Evolutionary conservation across 2,888 invertebrate species (phyloP), one percentile per base, ranked within the genome.

Genomic region (Leucoptera coffeella): DNA sequence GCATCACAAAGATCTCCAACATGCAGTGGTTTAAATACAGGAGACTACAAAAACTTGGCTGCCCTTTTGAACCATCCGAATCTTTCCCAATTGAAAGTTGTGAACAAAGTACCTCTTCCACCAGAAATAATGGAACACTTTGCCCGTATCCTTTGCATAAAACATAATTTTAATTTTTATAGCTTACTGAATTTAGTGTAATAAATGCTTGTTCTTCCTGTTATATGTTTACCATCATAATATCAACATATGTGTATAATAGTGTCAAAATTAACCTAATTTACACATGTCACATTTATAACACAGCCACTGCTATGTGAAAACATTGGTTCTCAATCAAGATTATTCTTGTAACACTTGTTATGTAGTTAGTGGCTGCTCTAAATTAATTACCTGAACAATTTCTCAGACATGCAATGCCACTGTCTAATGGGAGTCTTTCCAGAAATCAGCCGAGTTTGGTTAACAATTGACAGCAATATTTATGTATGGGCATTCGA

Each of bases 401-500:
- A 29, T 29, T 13, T 26, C 39, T 33, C 53, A 93, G 93, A 91
- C 64, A 89, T 95, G 76, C 93, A 94, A 61, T 91, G 90, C 39
- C 90, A 93, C 47, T 95, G 92, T 50, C 82, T 89, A 72, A 95
- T 97, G 92, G 99, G 99, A 3, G 71, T 99, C 6, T 96, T 99
- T 64, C 87, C 95, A 30, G 94, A 93, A 56, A 94, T 99, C 37
- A 86, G 85, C 28, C 75, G 97, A 46, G 96, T 96, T 0, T 99
- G 96, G 96, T 69, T 99, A 29, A 91, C 94, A 4, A 91, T 99
- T 38, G 99, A 99, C 51, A 94, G 92, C 42, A 94, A 96, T 62
- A 87, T 99, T 39, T 99, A 94, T 69, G 80, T 96, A 17, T 99
- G 99, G 99, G 89, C 93, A 14, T 97, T 93, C 64, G 93, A 95